Evolutionary conservation across 2,888 invertebrate species (phyloP).

Genomic region (Baronia brevicornis): DNA sequence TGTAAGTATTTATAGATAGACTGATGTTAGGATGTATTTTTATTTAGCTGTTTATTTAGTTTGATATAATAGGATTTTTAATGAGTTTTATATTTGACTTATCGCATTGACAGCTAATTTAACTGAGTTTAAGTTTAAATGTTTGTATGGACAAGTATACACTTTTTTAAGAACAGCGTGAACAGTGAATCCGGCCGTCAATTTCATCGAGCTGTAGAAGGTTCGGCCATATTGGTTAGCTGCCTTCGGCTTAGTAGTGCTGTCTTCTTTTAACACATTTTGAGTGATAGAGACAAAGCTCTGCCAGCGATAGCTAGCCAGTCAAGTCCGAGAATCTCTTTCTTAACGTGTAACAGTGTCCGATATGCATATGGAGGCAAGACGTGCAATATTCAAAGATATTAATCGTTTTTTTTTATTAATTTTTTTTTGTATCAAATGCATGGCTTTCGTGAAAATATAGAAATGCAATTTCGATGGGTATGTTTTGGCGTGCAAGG

Average conservation of each 20-base stretch:
- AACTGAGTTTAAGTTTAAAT: too few species aligned
- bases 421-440: constrained; percentile 10
- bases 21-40: constrained; percentile 34
- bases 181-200: too few species aligned
- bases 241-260: too few species aligned
- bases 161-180: too few species aligned
- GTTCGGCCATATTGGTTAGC: too few species aligned
- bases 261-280: too few species aligned
- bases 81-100: not conserved
- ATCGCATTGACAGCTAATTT: not conserved
- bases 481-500: constrained; percentile 33
- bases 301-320: too few species aligned
- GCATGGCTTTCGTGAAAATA: constrained; percentile 19
- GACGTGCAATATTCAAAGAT: constrained; percentile 14
- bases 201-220: too few species aligned
- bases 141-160: too few species aligned
- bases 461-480: constrained; percentile 26
- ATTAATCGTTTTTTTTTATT: constrained; percentile 17
- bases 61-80: constrained; percentile 18
- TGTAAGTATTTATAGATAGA: constrained; percentile 45
- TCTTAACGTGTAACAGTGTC: too few species aligned
- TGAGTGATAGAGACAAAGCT: too few species aligned
- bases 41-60: constrained; percentile 14
- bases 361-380: constrained; percentile 2
- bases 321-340: too few species aligned